phyloP scores from a whole-genome alignment of 1,140 invertebrate species.

The Panagrolaimus sp. region DNA sequence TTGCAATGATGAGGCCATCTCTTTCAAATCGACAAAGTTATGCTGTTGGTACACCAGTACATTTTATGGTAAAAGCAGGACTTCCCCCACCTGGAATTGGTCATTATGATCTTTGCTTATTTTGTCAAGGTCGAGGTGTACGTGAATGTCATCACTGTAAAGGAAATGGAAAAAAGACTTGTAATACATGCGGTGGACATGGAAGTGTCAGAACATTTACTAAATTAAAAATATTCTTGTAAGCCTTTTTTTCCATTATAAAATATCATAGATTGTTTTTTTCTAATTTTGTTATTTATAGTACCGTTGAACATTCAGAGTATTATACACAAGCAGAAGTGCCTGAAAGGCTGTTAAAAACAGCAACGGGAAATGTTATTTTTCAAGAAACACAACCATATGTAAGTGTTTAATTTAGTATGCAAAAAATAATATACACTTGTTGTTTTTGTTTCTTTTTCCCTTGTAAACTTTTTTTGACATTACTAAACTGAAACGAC shows the following conservation, averaged over 20 bases:
- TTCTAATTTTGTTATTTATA: slow-evolving; percentile 29
- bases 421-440: not conserved
- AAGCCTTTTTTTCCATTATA: slow-evolving; percentile 18
- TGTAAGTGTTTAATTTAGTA: slow-evolving; percentile 30
- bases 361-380: slow-evolving; percentile 49
- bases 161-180: slow-evolving; percentile 55
- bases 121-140: slow-evolving; percentile 54
- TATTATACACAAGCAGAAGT: slow-evolving; percentile 50
- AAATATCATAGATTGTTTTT: not conserved
- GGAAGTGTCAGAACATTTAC: slow-evolving; percentile 51
- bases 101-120: slow-evolving; percentile 55
- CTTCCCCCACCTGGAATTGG: slow-evolving; percentile 57
- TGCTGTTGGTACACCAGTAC: slow-evolving; percentile 55
- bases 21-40: slow-evolving; percentile 37
- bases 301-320: slow-evolving; percentile 48
- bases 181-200: slow-evolving; percentile 48
- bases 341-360: slow-evolving; percentile 43
- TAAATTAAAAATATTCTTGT: slow-evolving; percentile 57
- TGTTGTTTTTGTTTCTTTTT: slow-evolving; percentile 15
- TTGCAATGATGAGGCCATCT: slow-evolving; percentile 50
- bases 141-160: slow-evolving; percentile 56
- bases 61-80: slow-evolving; percentile 58
- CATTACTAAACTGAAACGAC: too few species aligned
- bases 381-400: slow-evolving; percentile 46
- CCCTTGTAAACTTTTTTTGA: too few species aligned